These are phyloP conservation scores for Heliconius eleuchia DNA, from an alignment of 1,140 invertebrate species.

Conservation along the genomic window DNA sequence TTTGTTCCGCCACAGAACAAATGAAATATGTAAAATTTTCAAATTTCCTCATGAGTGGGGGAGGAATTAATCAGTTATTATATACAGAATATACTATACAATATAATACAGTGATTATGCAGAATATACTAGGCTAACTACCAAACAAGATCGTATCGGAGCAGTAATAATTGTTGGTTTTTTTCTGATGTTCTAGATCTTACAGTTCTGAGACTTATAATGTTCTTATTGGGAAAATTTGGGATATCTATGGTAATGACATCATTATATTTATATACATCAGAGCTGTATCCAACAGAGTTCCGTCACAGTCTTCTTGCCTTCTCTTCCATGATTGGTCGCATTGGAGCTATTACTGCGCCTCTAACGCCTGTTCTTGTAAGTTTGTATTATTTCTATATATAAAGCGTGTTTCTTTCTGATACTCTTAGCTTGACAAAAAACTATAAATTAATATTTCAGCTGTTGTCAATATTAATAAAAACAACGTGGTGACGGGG, in stretches of 20 bases:
- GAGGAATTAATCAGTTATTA: not conserved
- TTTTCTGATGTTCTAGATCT: slow-evolving; percentile 41
- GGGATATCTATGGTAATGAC: slow-evolving; percentile 83
- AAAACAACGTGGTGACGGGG: too few species aligned
- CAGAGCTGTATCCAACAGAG: slow-evolving; percentile 86
- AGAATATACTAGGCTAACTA: not conserved
- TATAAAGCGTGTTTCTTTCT: too few species aligned
- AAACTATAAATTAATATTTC: too few species aligned
- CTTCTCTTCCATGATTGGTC: slow-evolving; percentile 67
- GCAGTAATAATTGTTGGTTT: not conserved
- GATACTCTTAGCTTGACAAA: too few species aligned
- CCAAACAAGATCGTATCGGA: not conserved
- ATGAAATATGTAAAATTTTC: too few species aligned
- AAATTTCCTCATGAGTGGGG: too few species aligned
- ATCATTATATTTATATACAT: slow-evolving; percentile 84
- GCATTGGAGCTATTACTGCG: slow-evolving; percentile 57
- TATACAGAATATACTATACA: too few species aligned
- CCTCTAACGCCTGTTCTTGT: slow-evolving; percentile 58
- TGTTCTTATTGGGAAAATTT: slow-evolving; percentile 82
- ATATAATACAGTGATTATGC: too few species aligned
- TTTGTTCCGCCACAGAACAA: too few species aligned
- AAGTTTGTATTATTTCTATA: slow-evolving; percentile 31
- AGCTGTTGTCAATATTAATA: too few species aligned
- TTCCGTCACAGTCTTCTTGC: slow-evolving; percentile 83
- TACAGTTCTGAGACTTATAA: slow-evolving; percentile 36